Base-by-base conservation (phyloP, 1,140 invertebrate genomes). In the Tyrophagus putrescentiae region DNA sequence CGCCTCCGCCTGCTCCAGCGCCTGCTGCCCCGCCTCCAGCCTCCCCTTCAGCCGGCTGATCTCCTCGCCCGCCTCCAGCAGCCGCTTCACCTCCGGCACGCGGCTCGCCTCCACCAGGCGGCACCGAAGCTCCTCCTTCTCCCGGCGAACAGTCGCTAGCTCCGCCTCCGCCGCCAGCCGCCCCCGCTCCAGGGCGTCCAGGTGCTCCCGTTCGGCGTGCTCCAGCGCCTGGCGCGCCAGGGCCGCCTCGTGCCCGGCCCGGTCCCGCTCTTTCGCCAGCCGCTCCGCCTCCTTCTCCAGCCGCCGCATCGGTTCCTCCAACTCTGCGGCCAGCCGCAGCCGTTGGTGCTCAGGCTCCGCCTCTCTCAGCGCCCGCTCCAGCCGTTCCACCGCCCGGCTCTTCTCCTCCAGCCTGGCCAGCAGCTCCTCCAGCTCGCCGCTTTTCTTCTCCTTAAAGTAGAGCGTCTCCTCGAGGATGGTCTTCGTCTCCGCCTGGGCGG, bases 161-260 rank as follows among this genome's bases (percentile, higher is more conserved):
- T 60, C 62, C 1, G 32, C 25, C 29, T 63, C 57, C 31, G 32
- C 60, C 1, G 18, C 21, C 25, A 63, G 31, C 45, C 31, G 29
- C 1, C 36, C n/a, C 57, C 58, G 48, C 44, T 63, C 62, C 27
- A 60, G 45, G n/a, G 57, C n/a, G 23, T 63, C 62, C 4, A 60
- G 4, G 32, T 62, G 18, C 39, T 63, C 62, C 36, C 60, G 60
- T 36, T 63, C 45, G 9, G 60, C 16, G 57, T 53, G 45, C 21
- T 63, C 57, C 34, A 63, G 27, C 36, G 54, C 23, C 56, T 63
- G 62, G 34, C 60, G 60, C 6, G 21, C n/a, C 4, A 60, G n/a
- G 31, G 54, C 50, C 21, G 53, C 23, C 29, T 63, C 62, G 23
- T 36, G 32, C 3, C 13, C 9, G 11, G 53, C 7, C 5, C 32